Evolutionary conservation across 1,140 invertebrate genomes (phyloP), one percentile per base, ranked within the genome.

Genomic region (Idris sp.): DNA sequence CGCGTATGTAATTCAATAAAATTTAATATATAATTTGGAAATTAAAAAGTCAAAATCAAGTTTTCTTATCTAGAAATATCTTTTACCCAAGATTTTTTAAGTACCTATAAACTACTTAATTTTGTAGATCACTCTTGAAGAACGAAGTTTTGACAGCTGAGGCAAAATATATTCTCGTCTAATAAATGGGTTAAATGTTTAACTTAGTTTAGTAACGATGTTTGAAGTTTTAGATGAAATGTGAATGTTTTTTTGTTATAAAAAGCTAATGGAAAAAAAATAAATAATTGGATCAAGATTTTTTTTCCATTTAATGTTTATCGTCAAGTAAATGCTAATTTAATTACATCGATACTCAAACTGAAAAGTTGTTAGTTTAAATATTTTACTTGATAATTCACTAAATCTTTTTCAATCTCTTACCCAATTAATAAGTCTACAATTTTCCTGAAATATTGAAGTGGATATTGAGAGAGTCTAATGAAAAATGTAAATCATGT

Each of bases 131-230:
- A 25, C 31, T 69, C 22, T 36, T 44, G 13, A 30, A 43, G 44
- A 59, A 41, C 51, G 44, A 69, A 59, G 54, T 69, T 69, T 69
- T 59, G 65, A 69, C 65, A 69, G 54, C 46, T 19, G 18, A 59
- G 54, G 54, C 54, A 46, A 69, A 69, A 69, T 59, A 51, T 61
- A 61, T 53, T 69, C 54, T 26, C 65, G 38, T 69, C 46, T 54
- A 69, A 69, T 69, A 69, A 69, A 46, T 69, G 65, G 65, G 65
- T 69, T 69, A 69, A 69, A 69, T 69, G 65, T 69, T 69, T 69
- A 51, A 44, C 51, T 69, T 69, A 69, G 46, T 58, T 69, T 49
- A 69, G 44, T 14, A 38, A 7, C 43, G 46, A 49, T 25, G 53
- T 51, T 59, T 69, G 31, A 69, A 59, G 38, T 69, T 69, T 59